These are phyloP conservation scores for Seira ritae DNA, from an alignment of 2,888 invertebrate species.

Conservation along the genomic window DNA sequence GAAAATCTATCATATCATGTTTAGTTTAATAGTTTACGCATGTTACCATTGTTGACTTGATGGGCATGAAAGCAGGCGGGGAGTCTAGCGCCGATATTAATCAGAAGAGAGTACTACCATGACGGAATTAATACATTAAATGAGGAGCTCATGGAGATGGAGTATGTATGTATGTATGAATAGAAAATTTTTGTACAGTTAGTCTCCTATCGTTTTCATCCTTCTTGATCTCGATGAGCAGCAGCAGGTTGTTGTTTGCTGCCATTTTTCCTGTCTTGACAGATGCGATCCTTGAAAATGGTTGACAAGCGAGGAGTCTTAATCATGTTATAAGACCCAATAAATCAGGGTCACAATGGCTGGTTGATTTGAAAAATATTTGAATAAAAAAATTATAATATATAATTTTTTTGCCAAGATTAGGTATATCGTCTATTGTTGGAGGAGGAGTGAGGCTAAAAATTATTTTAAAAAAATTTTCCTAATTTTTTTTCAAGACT, in stretches of 20 bases:
- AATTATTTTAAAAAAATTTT: not conserved
- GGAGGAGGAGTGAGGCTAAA: not conserved
- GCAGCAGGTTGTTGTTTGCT: too few species aligned
- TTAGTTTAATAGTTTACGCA: too few species aligned
- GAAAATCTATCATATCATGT: too few species aligned
- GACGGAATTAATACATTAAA: conserved; percentile 8
- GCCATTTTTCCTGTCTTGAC: conserved; percentile 33
- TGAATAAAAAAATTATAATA: conserved; percentile 37
- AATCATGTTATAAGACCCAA: conserved; percentile 44
- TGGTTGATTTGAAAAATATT: conserved; percentile 22
- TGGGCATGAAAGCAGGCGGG: conserved; percentile 61
- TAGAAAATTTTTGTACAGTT: not conserved
- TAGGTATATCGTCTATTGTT: conserved; percentile 34
- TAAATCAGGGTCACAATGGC: conserved; percentile 40
- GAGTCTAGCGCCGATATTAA: conserved; percentile 50
- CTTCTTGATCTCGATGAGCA: conserved; percentile 19
- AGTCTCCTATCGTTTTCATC: conserved; percentile 6
- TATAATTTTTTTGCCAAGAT: conserved; percentile 38
- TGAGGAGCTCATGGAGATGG: not conserved
- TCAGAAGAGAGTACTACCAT: conserved; percentile 32
- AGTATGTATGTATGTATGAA: too few species aligned
- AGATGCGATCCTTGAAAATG: conserved; percentile 51
- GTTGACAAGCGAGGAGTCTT: conserved; percentile 49
- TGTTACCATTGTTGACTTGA: not conserved
- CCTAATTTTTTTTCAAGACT: not conserved